Base-by-base conservation (phyloP, 23 tunicate species). In the Ascidia mentula region DNA sequence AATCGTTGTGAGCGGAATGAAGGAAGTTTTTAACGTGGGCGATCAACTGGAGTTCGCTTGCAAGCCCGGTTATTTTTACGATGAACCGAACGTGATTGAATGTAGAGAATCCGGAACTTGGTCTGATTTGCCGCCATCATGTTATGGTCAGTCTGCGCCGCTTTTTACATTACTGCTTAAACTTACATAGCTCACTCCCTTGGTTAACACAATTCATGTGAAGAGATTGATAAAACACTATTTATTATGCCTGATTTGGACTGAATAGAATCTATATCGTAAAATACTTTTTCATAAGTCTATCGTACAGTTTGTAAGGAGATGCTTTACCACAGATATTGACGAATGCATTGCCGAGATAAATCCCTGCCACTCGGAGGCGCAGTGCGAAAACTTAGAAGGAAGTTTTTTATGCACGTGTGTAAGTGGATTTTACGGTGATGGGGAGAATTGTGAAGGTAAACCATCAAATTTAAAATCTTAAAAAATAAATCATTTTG, bases 71-170 rank as follows among this genome's bases (percentile, higher is more conserved):
- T 80, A 65, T 37, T 34, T 15, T 18, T n/a, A 39, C 36, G 34
- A 30, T 36, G 87, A 87, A 6, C 26, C 7, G 4, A 24, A 71
- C 17, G 31, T 42, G 22, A 37, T 88, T 26, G 42, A 26, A 22
- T 88, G 93, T 72, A 6, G 20, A 28, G 35, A 33, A 31, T 77
- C 71, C 32, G 93, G 93, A 40, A 28, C 40, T 33, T 88, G 93
- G 93, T 82, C 87, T 9, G 45, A 77, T 20, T 24, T 38, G 0
- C 46, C 34, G 5, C 93, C 93, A 20, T 36, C 73, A 24, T 88
- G 93, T 75, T 34, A 38, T 30, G 81, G 93, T 88, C 7, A 40
- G 82, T 46, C 42, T 31, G 46, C 18, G 22, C 24, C 15, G 53
- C 53, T 42, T 42, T 12, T n/a, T n/a, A n/a, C n/a, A n/a, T n/a